Conservation (phyloP, 2,797 vertebrate genomes). For the Anguilla megastoma region DNA sequence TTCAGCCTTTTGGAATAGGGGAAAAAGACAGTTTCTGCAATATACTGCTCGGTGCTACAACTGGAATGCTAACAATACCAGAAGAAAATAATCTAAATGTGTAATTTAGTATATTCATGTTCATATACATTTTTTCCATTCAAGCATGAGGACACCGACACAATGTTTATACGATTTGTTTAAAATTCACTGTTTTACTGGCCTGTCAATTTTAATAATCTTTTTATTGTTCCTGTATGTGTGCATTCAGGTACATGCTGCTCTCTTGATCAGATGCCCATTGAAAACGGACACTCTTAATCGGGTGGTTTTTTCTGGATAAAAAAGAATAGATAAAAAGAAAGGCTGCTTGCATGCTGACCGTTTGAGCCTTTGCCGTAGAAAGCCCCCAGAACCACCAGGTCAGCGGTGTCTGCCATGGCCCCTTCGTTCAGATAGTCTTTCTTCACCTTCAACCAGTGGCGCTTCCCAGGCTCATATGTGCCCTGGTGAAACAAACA, state of each 20-base stretch:
- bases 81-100: too few species aligned
- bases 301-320: background rate
- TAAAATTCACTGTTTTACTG: background rate
- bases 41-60: background rate
- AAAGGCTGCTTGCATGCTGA: slow-evolving; percentile 49
- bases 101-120: too few species aligned
- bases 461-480: slow-evolving; percentile 95
- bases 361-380: slow-evolving; percentile 97
- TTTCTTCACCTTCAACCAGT: slow-evolving; percentile 99
- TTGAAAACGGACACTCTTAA: background rate
- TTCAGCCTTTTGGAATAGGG: background rate
- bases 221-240: background rate
- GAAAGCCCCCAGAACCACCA: slow-evolving; percentile 95
- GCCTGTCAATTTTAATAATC: background rate
- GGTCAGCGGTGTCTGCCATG: slow-evolving; percentile 96
- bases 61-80: too few species aligned
- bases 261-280: background rate
- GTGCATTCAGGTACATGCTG: background rate
- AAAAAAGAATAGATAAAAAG: background rate
- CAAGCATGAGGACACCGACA: background rate
- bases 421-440: slow-evolving; percentile 96
- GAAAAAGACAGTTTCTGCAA: background rate
- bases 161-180: background rate
- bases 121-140: background rate
- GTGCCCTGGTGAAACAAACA: slow-evolving; percentile 67